Base-by-base conservation (phyloP, 2,888 invertebrate genomes). In the Drosophila falleni region DNA sequence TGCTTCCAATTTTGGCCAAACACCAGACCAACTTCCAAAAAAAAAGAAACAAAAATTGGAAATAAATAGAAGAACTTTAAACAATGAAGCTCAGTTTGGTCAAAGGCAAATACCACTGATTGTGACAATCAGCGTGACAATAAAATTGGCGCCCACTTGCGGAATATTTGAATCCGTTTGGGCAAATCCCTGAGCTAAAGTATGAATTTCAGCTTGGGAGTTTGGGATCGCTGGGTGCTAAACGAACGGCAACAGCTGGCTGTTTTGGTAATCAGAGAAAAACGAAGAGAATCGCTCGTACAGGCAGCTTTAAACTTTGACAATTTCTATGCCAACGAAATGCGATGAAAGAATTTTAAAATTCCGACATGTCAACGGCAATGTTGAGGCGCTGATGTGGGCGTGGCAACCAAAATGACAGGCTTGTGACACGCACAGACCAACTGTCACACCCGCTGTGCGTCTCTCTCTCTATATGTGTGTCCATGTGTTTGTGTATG, bases 91-190 rank as follows among this genome's bases (percentile, higher is more conserved):
- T 75, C 66, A 68, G 60, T 74, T 64, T 83, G 83, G 86, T 78
- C 79, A 86, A 87, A 79, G 76, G 77, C 83, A 87, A 86, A 86
- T 81, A 80, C 79, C 86, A 81, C 86, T 87, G 86, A 86, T 86
- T 86, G 86, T 81, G 83, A 86, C 86, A 87, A 85, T 85, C 85
- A 85, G 85, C 74, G 81, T 81, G 81, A 74, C 84, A 78, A 77
- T 79, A 75, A 84, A 84, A 84, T 84, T 81, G 84, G 81, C 75
- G 76, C 71, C 60, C 81, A 73, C 74, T 77, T 67, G 66, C 44
- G 47, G 19, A 49, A 62, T 41, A 72, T 70, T 63, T 42, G 59
- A 33, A 46, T 47, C 15, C 59, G 55, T 44, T 60, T 44, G 50
- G 61, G 68, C 23, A 23, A 23, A 44, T 50, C 46, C 23, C 23